Evolutionary conservation across 2,797 vertebrate species (phyloP).

Genomic region (Epinephelus awoara): DNA sequence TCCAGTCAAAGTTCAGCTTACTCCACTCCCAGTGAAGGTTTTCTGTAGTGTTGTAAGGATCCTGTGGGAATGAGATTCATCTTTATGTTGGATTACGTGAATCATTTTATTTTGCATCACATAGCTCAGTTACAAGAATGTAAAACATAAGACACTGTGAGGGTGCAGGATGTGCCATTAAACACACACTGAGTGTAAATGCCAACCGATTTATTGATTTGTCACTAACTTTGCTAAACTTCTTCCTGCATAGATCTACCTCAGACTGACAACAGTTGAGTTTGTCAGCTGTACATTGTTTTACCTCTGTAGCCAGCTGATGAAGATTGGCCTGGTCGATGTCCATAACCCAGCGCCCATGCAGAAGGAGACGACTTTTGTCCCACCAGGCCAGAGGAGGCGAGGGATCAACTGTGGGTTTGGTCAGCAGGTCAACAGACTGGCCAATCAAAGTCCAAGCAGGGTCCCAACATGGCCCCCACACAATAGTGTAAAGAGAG

Average conservation of each 20-base stretch:
- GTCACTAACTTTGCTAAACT: neutral
- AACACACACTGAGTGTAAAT: too few relatives aligned
- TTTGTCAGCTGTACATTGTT: constrained; percentile 65
- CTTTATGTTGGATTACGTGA: neutral
- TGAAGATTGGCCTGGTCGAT: constrained; percentile 97
- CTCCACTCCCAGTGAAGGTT: constrained; percentile 99
- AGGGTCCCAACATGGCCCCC: constrained; percentile 99
- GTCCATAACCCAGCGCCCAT: constrained; percentile 95
- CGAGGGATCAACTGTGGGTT: constrained; percentile 94
- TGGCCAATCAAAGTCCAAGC: constrained; percentile 98
- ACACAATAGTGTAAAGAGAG: constrained; percentile 95
- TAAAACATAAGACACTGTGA: neutral
- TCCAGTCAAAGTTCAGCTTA: constrained; percentile 95
- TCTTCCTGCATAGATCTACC: neutral
- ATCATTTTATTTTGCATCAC: neutral
- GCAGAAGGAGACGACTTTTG: constrained; percentile 95
- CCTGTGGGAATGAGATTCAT: constrained; percentile 80
- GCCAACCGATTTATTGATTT: neutral
- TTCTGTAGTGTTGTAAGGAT: constrained; percentile 99
- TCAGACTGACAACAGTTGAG: neutral
- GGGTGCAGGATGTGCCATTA: neutral
- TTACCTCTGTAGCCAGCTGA: constrained; percentile 96
- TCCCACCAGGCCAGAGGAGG: constrained; percentile 97
- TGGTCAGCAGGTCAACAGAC: constrained; percentile 95
- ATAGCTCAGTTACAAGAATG: neutral